phyloP scores from a whole-genome alignment of 2,888 invertebrate genomes.

The Escarpia spicata region DNA sequence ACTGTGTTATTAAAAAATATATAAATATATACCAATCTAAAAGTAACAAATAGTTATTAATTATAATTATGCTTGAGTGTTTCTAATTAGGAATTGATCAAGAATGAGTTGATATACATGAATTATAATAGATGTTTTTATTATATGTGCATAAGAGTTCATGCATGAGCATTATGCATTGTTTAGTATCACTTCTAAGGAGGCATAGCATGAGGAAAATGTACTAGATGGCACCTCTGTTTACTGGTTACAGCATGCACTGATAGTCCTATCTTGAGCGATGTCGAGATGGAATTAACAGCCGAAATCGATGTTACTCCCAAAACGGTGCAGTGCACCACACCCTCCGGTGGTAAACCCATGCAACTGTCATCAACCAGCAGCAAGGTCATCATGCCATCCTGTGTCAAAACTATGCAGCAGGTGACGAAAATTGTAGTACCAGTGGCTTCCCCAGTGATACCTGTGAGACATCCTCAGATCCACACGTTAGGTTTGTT shows the following conservation, averaged over 20 bases:
- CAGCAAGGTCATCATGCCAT: not conserved
- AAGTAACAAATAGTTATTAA: too few species aligned
- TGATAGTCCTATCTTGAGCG: not conserved
- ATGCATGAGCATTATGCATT: too few species aligned
- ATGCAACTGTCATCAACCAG: not conserved
- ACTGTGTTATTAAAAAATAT: too few species aligned
- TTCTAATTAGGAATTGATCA: too few species aligned
- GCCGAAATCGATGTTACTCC: not conserved
- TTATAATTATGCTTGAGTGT: too few species aligned
- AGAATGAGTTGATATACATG: too few species aligned
- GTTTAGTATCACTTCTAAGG: too few species aligned
- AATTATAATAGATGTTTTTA: too few species aligned
- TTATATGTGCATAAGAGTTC: too few species aligned
- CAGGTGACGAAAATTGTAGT: not conserved
- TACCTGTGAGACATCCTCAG: not conserved
- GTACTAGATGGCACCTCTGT: not conserved
- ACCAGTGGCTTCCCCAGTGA: not conserved
- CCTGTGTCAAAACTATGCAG: not conserved
- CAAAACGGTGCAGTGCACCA: not conserved
- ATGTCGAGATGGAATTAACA: not conserved
- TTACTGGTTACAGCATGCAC: not conserved
- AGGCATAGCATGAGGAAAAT: too few species aligned
- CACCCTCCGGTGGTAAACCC: not conserved
- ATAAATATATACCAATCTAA: too few species aligned
- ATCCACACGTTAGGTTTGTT: not conserved